A percentile compares a stretch with the other conserved stretches of the same genome.
phyloP scores from a whole-genome alignment of 2,797 vertebrate species.

The Gila robusta region DNA sequence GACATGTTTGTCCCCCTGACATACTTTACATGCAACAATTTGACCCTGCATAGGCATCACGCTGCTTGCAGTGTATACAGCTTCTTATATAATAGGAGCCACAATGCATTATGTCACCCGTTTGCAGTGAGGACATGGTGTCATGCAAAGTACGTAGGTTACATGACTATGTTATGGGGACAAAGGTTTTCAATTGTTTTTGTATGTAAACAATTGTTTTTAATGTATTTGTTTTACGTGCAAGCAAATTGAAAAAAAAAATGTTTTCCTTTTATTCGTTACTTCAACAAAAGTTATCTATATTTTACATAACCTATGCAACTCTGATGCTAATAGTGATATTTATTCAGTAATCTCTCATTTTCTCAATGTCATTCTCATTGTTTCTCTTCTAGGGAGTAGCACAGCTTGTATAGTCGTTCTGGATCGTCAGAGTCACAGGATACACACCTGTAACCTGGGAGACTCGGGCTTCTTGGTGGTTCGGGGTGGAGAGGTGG shows the following conservation, averaged over 20 bases:
- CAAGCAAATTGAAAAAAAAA: not conserved
- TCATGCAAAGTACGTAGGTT: not conserved
- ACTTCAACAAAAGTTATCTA: not conserved
- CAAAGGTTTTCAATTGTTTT: not conserved
- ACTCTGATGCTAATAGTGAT: not conserved
- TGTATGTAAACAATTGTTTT: not conserved
- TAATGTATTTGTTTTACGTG: not conserved
- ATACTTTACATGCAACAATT: not conserved
- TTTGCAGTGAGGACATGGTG: not conserved
- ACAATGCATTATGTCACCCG: not conserved
- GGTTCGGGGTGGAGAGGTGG: conserved; percentile 86
- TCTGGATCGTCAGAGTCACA: conserved; percentile 91
- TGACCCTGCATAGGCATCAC: not conserved
- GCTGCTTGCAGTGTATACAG: not conserved
- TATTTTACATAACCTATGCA: not conserved
- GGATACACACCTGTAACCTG: conserved; percentile 94
- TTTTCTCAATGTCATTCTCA: not conserved
- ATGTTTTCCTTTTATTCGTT: not conserved
- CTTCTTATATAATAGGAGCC: conserved; percentile 14
- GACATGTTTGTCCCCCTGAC: not conserved
- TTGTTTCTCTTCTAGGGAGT: conserved; percentile 80
- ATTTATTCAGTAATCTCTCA: not conserved
- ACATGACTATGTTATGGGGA: not conserved
- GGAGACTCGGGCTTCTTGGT: conserved; percentile 92
- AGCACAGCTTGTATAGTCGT: conserved; percentile 98